Evolutionary conservation across 2,888 invertebrate species (phyloP).

Genomic region (Gymnosoma rotundatum): DNA sequence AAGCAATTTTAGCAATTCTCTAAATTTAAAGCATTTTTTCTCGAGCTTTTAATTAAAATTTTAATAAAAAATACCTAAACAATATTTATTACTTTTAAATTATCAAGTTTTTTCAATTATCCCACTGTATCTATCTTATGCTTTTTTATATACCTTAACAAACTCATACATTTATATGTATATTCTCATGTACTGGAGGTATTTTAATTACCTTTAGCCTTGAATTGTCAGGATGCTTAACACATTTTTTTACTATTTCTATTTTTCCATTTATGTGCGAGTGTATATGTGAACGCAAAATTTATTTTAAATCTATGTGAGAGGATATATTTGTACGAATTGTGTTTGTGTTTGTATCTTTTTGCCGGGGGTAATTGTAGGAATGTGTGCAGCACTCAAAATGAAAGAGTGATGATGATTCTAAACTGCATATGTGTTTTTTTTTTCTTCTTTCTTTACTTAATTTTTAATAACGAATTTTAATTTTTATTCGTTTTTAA

Average conservation of each 20-base stretch:
- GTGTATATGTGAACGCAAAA: constrained; percentile 8
- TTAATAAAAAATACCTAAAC: background rate
- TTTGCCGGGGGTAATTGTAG: background rate
- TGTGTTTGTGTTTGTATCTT: background rate
- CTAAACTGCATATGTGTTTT: constrained; percentile 6
- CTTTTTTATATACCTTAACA: background rate
- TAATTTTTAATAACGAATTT: constrained; percentile 38
- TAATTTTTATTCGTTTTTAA: background rate
- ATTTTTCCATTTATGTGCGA: constrained; percentile 2
- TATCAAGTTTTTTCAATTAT: background rate
- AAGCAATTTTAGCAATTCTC: too few relatives aligned
- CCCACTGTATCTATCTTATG: constrained; percentile 33
- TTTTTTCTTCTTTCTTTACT: background rate
- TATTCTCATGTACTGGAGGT: background rate
- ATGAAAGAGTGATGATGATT: constrained; percentile 16
- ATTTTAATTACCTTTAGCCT: constrained; percentile 72
- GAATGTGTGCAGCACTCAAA: constrained; percentile 3
- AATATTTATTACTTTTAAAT: background rate
- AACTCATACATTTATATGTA: too few relatives aligned
- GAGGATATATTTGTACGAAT: background rate
- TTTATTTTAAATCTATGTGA: constrained; percentile 3
- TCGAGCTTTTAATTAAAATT: background rate
- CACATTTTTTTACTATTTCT: constrained; percentile 24
- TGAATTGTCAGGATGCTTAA: constrained; percentile 72
- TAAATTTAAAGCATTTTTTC: background rate